Evolutionary conservation across 2,888 invertebrate species (phyloP), one percentile per base, ranked within the genome.

Genomic region (Drosophila greeni): DNA sequence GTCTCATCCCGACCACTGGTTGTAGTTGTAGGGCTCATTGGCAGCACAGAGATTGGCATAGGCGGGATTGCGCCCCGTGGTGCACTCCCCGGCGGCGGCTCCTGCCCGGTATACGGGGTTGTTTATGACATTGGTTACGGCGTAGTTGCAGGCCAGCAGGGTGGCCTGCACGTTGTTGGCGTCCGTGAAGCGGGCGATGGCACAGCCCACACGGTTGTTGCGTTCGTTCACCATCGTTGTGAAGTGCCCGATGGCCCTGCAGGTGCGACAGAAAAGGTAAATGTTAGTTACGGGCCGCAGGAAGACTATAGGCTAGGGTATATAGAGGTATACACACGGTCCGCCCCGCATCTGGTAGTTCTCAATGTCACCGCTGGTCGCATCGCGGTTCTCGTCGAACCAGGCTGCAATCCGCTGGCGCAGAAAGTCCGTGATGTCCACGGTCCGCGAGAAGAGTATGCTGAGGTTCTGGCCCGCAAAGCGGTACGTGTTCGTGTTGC

Each of bases 401-500:
- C 79, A 79, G n/a, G 60, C 31, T 1, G 66, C 64, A 2, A 79
- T 84, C 2, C 82, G 67, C 14, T 75, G 70, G 0, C 82, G 62
- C 29, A 79, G 51, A n/a, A 62, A 84, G 1, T 47, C 48, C 5
- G 45, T 39, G 2, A 58, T 47, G 1, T 68, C 59, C 0, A 65
- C 53, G 24, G 43, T 72, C n/a, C 64, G 66, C 0, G 72, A 74
- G 11, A 42, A 75, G 20, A 78, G 59, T 0, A 85, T 45, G 54
- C 78, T 81, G 11, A 85, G 73, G 26, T 84, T 84, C 52, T 84
- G 83, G 2, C 83, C 83, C 1, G 85, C 48, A 33, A 70, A 74
- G 5, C 72, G 84, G 24, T 81, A 84, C 2, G 72, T 73, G 5
- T 69, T 33, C 5, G 83, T 85, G 26, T 83, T 83, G 18, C 82